These are phyloP conservation scores for Drusus annulatus DNA, from an alignment of 1,140 invertebrate genomes.

Conservation along the genomic window DNA sequence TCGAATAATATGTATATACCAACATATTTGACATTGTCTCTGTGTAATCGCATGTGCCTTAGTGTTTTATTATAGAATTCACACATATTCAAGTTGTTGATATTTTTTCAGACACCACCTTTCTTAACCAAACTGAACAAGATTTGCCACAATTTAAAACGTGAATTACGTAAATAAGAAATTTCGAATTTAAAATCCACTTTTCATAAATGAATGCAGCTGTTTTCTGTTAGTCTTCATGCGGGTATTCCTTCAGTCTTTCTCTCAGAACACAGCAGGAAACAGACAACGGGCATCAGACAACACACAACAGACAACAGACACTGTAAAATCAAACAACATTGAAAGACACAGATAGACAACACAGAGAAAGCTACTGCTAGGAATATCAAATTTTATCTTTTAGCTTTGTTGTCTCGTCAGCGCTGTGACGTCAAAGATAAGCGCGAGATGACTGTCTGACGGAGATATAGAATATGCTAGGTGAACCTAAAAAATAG, in stretches of 20 bases:
- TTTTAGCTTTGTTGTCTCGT: conserved; percentile 6
- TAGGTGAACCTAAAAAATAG: too few relatives aligned
- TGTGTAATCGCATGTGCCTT: too few relatives aligned
- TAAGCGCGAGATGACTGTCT: background rate
- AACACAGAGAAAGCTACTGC: conserved; percentile 1
- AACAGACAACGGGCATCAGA: too few relatives aligned
- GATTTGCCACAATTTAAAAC: too few relatives aligned
- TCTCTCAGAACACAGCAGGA: background rate
- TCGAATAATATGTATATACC: too few relatives aligned
- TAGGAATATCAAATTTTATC: conserved; percentile 32
- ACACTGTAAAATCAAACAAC: conserved; percentile 21
- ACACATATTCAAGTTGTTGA: too few relatives aligned
- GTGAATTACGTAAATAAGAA: too few relatives aligned
- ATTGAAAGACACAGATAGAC: conserved; percentile 28
- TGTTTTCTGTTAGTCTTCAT: conserved; percentile 38
- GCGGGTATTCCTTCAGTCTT: conserved; percentile 20
- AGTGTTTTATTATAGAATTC: too few relatives aligned
- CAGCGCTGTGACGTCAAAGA: background rate
- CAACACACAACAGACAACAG: background rate
- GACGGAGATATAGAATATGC: too few relatives aligned
- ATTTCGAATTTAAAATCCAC: background rate
- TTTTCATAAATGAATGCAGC: conserved; percentile 1
- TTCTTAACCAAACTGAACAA: too few relatives aligned
- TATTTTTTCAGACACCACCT: too few relatives aligned
- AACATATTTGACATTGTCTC: too few relatives aligned